Conservation (phyloP, 2,113 vertebrate species). For the Scalopus aquaticus region DNA sequence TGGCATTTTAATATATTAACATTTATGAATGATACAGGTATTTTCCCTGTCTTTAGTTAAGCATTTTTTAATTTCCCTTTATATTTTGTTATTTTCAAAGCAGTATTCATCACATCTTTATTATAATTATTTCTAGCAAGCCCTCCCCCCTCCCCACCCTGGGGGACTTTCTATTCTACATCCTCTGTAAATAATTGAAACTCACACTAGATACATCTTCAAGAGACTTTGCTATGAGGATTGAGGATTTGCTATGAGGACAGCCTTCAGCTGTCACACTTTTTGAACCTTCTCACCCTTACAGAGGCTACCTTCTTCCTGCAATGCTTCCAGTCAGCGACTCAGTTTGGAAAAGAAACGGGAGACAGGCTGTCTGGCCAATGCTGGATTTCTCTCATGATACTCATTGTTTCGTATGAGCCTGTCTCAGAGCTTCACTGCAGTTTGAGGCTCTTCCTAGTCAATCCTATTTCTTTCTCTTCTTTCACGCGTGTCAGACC, state of each 20-base stretch:
- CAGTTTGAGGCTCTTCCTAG: background rate
- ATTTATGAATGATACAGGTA: background rate
- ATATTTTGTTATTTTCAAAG: constrained; percentile 15
- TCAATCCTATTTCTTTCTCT: background rate
- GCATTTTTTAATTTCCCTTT: background rate
- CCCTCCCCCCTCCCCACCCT: background rate
- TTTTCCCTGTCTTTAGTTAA: constrained; percentile 1
- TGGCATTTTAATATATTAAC: background rate
- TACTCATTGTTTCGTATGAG: background rate
- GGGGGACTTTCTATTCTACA: background rate
- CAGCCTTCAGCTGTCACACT: background rate
- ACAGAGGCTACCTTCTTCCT: background rate
- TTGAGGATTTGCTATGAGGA: too few species aligned
- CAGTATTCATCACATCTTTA: background rate
- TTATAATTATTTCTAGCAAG: background rate
- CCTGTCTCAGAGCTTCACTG: background rate
- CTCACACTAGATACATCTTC: background rate
- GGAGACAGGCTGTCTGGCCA: background rate
- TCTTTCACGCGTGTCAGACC: too few species aligned
- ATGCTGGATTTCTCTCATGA: background rate
- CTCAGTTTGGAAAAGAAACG: background rate
- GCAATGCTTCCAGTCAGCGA: background rate
- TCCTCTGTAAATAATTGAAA: background rate
- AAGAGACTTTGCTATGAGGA: background rate
- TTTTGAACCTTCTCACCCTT: background rate